These are phyloP conservation scores for Cosmia pyralina DNA, from an alignment of 2,888 invertebrate species.

Conservation along the genomic window DNA sequence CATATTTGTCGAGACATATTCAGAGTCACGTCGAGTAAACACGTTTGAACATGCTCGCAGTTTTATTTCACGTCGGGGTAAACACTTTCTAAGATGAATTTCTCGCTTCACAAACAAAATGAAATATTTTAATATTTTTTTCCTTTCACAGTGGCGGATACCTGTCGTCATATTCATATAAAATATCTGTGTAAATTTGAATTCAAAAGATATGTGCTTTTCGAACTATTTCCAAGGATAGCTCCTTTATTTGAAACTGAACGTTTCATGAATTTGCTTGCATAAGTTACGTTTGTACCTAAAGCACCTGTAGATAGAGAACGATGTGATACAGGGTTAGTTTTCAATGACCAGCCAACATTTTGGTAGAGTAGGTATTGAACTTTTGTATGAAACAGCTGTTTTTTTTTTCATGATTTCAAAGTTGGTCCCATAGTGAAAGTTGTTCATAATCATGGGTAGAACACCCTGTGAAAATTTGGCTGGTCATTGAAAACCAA, in stretches of 20 bases:
- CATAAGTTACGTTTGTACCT: not conserved
- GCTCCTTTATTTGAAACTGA: constrained; percentile 20
- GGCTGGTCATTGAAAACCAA: no score
- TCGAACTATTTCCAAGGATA: constrained; percentile 33
- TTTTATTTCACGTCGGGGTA: constrained; percentile 85
- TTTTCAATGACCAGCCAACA: no score
- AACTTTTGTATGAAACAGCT: no score
- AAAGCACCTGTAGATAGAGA: not conserved
- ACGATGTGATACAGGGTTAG: no score
- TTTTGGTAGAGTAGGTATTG: no score
- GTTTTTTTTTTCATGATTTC: no score
- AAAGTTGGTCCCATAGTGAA: no score
- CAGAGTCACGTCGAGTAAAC: constrained; percentile 79
- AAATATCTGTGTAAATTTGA: constrained; percentile 57
- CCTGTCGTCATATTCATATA: constrained; percentile 60
- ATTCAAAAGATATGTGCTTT: constrained; percentile 41
- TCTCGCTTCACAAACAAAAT: constrained; percentile 82
- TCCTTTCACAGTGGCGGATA: constrained; percentile 69
- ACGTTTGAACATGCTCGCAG: constrained; percentile 81
- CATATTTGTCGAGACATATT: constrained; percentile 75
- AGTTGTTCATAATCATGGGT: no score
- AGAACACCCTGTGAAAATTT: no score
- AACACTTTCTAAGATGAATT: constrained; percentile 86
- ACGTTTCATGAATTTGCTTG: constrained; percentile 14
- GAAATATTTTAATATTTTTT: constrained; percentile 81